Conservation (phyloP, 2,113 vertebrate species). For the Nerophis lumbriciformis region DNA sequence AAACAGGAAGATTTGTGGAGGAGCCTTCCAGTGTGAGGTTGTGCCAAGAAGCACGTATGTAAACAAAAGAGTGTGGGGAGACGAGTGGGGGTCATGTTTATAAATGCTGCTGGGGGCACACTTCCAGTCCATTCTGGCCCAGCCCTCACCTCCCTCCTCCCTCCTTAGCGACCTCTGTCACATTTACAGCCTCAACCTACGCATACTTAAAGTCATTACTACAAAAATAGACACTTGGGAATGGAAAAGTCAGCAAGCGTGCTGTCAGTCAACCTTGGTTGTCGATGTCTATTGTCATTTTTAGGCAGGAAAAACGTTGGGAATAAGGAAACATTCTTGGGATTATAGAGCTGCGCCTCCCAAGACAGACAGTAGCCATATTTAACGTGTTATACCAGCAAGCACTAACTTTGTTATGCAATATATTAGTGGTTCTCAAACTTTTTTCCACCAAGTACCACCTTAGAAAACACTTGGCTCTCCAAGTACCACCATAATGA, state of each 20-base stretch:
- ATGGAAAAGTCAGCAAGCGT: neutral
- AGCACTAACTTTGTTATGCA: no score
- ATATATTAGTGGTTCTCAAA: no score
- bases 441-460: no score
- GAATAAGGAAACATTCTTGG: neutral
- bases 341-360: neutral
- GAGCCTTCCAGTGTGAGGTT: neutral
- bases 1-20: constrained; percentile 1
- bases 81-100: constrained; percentile 51
- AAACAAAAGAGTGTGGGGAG: constrained; percentile 44
- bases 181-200: constrained; percentile 13
- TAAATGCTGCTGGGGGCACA: constrained; percentile 58
- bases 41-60: constrained; percentile 32
- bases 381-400: no score
- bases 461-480: no score
- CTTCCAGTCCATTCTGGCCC: constrained; percentile 64
- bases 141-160: constrained; percentile 16
- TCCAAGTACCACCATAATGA: no score
- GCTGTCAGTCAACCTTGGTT: neutral
- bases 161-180: constrained; percentile 32
- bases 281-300: neutral
- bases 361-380: neutral
- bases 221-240: neutral
- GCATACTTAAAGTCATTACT: neutral
- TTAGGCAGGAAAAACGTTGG: neutral